Evolutionary conservation across 2,888 invertebrate genomes (phyloP), one percentile per base, ranked within the genome.

Genomic region (Pachliopta kotzebuea): DNA sequence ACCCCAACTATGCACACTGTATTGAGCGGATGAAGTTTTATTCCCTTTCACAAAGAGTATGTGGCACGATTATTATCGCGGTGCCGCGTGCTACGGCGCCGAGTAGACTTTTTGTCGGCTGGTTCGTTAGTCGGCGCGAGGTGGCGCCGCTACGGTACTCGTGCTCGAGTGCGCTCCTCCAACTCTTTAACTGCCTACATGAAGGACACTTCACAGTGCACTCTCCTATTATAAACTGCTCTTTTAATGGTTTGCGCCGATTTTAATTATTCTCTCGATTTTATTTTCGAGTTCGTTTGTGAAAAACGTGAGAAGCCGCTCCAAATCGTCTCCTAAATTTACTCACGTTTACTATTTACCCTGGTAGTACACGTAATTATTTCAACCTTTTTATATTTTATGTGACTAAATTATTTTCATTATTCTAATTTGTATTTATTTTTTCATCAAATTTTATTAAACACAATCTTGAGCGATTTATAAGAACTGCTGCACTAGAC

Each of bases 181-280:
- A 89, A 90, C 90, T 90, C 90, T 90, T 90, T 90, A 90, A 90
- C 90, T 90, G 89, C 90, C 90, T 90, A 90, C 89, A 90, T 88
- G 90, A 86, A 90, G 90, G 87, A 86, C 85, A 80, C 90, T 90
- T 77, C 75, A 87, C 83, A 69, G 77, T 85, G 85, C 87, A 86
- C 88, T 90, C 87, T 86, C 88, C 88, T 85, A 90, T 90, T 90
- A 90, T 90, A 88, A 89, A 90, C 88, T 90, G 90, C 86, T 84
- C 90, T 90, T 90, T 90, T 89, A 90, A 90, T 90, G 88, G 89
- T 83, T 85, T 81, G 84, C 80, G 78, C 83, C 83, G 83, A 87
- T 90, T 90, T 90, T 88, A 89, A 90, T 90, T 86, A 89, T 87
- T 86, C 82, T 76, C 77, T 73, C 78, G 76, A 80, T 83, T 87